Conservation (phyloP, 2,888 invertebrate species). For the Flexamia atlantica region DNA sequence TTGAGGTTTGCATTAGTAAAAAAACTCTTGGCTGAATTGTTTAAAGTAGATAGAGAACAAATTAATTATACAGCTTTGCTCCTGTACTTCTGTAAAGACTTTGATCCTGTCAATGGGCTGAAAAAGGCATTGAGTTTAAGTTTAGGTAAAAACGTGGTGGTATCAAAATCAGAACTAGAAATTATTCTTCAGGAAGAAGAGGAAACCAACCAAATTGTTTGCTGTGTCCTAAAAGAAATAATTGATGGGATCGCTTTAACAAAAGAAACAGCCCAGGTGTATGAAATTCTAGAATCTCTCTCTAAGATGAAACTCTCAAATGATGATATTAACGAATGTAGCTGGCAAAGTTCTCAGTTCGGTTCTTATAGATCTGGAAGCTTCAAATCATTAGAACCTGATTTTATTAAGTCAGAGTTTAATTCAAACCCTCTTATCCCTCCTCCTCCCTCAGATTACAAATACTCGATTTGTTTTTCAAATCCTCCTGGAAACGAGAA, state of each 20-base stretch:
- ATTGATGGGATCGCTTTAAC: not conserved
- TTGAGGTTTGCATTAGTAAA: slow-evolving; percentile 76
- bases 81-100: slow-evolving; percentile 80
- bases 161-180: slow-evolving; percentile 23
- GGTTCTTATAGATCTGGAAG: not conserved
- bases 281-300: not conserved
- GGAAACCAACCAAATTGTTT: not conserved
- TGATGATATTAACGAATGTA: too few species aligned
- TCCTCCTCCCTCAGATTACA: not conserved
- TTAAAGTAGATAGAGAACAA: slow-evolving; percentile 75
- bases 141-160: slow-evolving; percentile 28
- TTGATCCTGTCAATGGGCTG: slow-evolving; percentile 86
- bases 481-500: not conserved
- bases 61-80: slow-evolving; percentile 82
- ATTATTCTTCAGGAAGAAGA: slow-evolving; percentile 9
- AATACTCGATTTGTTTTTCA: not conserved
- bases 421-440: not conserved
- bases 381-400: not conserved
- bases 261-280: slow-evolving; percentile 6
- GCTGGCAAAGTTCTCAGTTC: not conserved
- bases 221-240: not conserved
- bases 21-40: slow-evolving; percentile 79
- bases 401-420: too few species aligned
- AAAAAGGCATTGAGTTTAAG: slow-evolving; percentile 82
- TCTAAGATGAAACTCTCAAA: not conserved